These are phyloP conservation scores for Hemitrygon akajei DNA, from an alignment of 2,797 vertebrate genomes.

Conservation along the genomic window DNA sequence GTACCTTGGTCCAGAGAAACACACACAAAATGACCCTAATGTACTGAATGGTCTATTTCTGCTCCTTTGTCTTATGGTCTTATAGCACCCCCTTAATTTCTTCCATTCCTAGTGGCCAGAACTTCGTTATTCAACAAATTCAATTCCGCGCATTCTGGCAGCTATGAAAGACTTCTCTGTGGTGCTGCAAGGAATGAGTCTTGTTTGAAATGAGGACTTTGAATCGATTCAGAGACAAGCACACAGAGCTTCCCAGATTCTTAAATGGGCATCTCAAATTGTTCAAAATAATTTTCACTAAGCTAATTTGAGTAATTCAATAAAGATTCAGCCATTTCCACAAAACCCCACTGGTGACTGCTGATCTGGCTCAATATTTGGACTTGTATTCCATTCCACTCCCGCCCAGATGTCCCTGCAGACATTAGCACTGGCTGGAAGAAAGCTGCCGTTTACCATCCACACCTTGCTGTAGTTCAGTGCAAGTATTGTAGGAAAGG, in stretches of 20 bases:
- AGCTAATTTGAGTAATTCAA: neutral
- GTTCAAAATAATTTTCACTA: neutral
- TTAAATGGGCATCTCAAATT: neutral
- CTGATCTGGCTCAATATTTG: neutral
- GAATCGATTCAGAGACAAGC: neutral
- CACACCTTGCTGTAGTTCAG: neutral
- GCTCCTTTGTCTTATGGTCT: no score
- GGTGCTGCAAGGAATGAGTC: neutral
- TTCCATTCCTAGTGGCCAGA: slow-evolving; percentile 72
- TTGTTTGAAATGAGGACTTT: neutral
- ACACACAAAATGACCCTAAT: no score
- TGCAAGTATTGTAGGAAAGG: no score
- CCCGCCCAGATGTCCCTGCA: neutral
- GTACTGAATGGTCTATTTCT: no score
- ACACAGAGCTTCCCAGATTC: neutral
- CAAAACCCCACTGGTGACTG: no score
- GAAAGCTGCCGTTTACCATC: neutral
- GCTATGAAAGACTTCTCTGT: neutral
- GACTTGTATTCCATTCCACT: neutral
- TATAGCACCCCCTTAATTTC: slow-evolving; percentile 57
- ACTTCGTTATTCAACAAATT: slow-evolving; percentile 40
- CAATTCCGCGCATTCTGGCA: neutral
- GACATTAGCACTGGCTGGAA: neutral
- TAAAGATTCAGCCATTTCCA: neutral
- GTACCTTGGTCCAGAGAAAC: no score